A percentile compares a stretch with the other conserved stretches of the same genome.
phyloP scores from a whole-genome alignment of 2,113 vertebrate species.

The Corythornis vintsioides region DNA sequence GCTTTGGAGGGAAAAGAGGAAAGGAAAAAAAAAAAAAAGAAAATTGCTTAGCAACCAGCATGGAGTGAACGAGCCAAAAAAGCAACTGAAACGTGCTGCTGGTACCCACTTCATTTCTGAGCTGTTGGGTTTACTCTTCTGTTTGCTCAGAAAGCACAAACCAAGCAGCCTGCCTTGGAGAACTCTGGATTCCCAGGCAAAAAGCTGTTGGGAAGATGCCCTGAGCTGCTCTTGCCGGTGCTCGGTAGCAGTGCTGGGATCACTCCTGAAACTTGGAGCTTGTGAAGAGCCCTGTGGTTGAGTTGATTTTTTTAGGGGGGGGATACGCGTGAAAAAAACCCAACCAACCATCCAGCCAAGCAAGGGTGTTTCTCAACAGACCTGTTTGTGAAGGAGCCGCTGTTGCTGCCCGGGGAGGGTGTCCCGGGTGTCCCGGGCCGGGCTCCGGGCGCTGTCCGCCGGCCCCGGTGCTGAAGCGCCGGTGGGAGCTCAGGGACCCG shows the following conservation, averaged over 20 bases:
- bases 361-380: background rate
- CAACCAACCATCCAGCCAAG: too few species aligned
- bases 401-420: background rate
- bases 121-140: background rate
- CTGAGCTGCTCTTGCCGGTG: background rate
- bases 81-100: background rate
- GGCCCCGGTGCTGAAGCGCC: constrained; percentile 46
- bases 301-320: background rate
- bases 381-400: too few species aligned
- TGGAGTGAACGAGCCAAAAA: constrained; percentile 35
- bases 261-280: background rate
- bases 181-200: background rate
- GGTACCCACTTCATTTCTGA: constrained; percentile 3
- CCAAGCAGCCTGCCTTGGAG: background rate
- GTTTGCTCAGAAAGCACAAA: background rate
- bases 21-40: background rate
- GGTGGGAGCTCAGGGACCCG: background rate
- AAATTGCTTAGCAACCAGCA: constrained; percentile 63
- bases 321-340: too few species aligned
- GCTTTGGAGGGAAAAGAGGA: background rate
- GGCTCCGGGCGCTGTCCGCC: constrained; percentile 28
- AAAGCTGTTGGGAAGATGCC: background rate
- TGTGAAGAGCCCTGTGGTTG: too few species aligned
- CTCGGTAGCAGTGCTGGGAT: background rate
- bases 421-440: background rate